Evolutionary conservation across 2,888 invertebrate species (phyloP), one percentile per base, ranked within the genome.

Genomic region (Anoplius nigerrimus): DNA sequence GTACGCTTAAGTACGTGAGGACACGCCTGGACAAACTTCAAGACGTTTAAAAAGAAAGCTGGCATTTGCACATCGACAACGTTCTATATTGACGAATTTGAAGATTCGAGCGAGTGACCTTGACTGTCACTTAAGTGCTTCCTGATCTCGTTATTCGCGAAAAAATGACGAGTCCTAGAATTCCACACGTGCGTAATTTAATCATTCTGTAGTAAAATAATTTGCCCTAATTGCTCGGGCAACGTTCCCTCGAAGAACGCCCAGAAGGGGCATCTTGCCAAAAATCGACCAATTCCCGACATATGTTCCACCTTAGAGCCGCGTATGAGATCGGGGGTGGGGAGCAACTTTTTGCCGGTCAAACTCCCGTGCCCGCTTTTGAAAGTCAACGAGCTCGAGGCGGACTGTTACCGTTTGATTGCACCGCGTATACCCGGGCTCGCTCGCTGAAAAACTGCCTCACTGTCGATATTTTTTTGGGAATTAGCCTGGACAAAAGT

Each of bases 381-480:
- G 78, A 83, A 81, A 82, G 71, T 79, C 81, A 80, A 82, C 75
- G 76, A 79, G 78, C 34, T 1, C 34, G 48, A 48, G 48, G 48
- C 8, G 48, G 48, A 34, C 43, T 21, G 57, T 18, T 20, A n/a
- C 45, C 34, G 48, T 20, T 58, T n/a, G 55, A 48, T 16, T 34
- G 34, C 34, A 13, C 34, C 24, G 45, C 18, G 54, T 52, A 57
- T 46, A 20, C n/a, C 79, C 43, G 8, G 18, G 58, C 34, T 13
- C 6, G 6, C 24, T 34, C 63, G 71, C 59, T 71, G 64, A 83
- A 83, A 81, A 79, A 81, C 78, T 60, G 42, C 67, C 62, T 56
- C 60, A 69, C 52, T 56, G 62, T 69, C 65, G 59, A 64, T 59
- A 80, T 78, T 82, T 82, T 83, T 82, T 82, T 75, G 78, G 76